These are phyloP conservation scores for Meteorus sp. DNA, from an alignment of 1,140 invertebrate genomes.

Conservation along the genomic window DNA sequence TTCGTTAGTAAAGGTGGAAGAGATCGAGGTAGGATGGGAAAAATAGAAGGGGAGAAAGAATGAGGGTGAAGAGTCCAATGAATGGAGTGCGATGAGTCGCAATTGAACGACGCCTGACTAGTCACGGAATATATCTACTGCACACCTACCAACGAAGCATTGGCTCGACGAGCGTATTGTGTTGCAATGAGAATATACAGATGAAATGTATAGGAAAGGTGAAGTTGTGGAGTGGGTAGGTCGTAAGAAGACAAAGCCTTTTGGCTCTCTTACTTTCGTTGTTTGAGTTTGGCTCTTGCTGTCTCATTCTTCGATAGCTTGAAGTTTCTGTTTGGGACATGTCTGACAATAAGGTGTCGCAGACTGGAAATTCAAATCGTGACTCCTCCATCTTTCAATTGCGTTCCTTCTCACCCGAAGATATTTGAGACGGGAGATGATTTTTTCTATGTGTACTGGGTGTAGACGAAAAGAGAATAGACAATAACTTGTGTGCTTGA, in stretches of 20 bases:
- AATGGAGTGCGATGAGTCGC: conserved; percentile 9
- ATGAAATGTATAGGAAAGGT: not conserved
- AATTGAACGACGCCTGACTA: conserved; percentile 24
- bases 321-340: conserved; percentile 16
- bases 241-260: conserved; percentile 18
- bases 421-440: too few relatives aligned
- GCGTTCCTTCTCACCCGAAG: not conserved
- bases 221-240: not conserved
- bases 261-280: too few relatives aligned
- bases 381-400: not conserved
- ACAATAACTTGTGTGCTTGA: too few relatives aligned
- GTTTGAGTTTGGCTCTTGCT: too few relatives aligned
- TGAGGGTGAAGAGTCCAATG: not conserved
- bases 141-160: not conserved
- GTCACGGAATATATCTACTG: conserved; percentile 22
- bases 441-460: too few relatives aligned
- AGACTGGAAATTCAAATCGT: conserved; percentile 20
- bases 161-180: conserved; percentile 22
- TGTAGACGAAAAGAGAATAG: too few relatives aligned
- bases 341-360: conserved; percentile 19
- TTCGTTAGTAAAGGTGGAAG: too few relatives aligned
- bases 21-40: not conserved
- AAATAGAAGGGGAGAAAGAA: not conserved
- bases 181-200: conserved; percentile 16
- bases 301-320: conserved; percentile 16